A percentile compares a stretch with the other conserved stretches of the same genome.
phyloP scores from a whole-genome alignment of 2,888 invertebrate genomes.

The Lamellibrachia columna region DNA sequence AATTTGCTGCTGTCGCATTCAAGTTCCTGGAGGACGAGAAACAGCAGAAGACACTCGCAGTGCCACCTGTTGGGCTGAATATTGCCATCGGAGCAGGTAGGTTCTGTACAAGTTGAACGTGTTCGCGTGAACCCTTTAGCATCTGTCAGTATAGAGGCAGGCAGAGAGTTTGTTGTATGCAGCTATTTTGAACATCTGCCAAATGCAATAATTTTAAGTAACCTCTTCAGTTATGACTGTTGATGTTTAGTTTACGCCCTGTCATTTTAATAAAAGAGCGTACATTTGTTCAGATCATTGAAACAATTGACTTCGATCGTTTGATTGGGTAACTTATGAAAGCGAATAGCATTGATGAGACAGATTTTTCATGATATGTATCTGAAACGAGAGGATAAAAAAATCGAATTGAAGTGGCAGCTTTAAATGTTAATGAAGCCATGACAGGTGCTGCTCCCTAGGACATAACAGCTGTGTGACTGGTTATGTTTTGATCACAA shows the following conservation, averaged over 20 bases:
- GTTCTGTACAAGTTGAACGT: neutral
- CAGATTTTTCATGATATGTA: too few species aligned
- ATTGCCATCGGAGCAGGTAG: slow-evolving; percentile 42
- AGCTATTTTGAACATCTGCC: neutral
- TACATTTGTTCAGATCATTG: too few species aligned
- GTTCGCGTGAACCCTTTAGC: neutral
- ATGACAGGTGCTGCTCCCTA: neutral
- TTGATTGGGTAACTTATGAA: too few species aligned
- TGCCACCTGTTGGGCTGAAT: slow-evolving; percentile 58
- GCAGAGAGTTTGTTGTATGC: neutral
- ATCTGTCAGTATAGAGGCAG: neutral
- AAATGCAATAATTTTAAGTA: neutral
- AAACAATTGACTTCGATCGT: too few species aligned
- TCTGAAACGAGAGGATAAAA: too few species aligned
- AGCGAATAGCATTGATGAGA: too few species aligned
- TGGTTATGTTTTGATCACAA: slow-evolving; percentile 6
- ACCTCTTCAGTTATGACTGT: neutral
- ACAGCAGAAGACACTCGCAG: slow-evolving; percentile 37
- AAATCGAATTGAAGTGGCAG: neutral
- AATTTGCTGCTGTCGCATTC: slow-evolving; percentile 59
- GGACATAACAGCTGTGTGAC: neutral
- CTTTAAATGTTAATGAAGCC: neutral
- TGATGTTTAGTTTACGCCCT: too few species aligned
- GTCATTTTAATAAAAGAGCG: too few species aligned
- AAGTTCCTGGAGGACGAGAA: slow-evolving; percentile 59